phyloP scores from a whole-genome alignment of 2,113 vertebrate genomes.

The Typhlomys cinereus region DNA sequence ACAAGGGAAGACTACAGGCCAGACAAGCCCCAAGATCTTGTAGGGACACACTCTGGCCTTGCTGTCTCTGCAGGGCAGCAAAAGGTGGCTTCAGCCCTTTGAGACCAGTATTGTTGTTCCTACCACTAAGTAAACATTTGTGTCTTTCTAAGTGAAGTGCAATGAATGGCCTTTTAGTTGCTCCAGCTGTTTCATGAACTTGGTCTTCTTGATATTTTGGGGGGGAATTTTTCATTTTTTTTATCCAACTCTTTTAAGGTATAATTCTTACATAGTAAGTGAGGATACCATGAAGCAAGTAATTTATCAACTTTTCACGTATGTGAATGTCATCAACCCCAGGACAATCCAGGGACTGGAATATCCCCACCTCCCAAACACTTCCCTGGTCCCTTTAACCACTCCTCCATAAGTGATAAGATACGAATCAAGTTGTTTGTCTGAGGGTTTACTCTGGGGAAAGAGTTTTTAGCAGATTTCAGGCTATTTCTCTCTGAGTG shows the following conservation, averaged over 20 bases:
- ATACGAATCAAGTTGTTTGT: neutral
- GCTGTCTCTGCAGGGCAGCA: neutral
- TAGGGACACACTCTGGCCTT: neutral
- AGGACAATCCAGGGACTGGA: neutral
- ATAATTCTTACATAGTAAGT: neutral
- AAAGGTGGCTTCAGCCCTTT: neutral
- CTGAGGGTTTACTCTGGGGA: neutral
- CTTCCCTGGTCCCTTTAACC: neutral
- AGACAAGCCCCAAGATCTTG: neutral
- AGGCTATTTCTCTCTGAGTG: neutral
- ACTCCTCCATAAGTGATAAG: neutral
- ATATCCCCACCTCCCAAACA: neutral
- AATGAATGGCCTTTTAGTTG: neutral
- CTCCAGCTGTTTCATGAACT: neutral
- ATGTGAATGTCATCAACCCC: neutral
- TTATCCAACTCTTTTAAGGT: neutral
- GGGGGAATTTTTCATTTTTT: neutral
- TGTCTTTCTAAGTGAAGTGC: neutral
- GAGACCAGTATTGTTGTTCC: neutral
- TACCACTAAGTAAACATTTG: neutral
- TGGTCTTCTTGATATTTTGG: neutral
- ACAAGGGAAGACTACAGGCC: neutral
- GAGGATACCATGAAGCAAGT: neutral
- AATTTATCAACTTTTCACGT: neutral
- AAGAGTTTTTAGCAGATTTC: neutral